A percentile compares a stretch with the other conserved stretches of the same genome.
phyloP scores from a whole-genome alignment of 2,113 vertebrate species.

The Gadus macrocephalus region DNA sequence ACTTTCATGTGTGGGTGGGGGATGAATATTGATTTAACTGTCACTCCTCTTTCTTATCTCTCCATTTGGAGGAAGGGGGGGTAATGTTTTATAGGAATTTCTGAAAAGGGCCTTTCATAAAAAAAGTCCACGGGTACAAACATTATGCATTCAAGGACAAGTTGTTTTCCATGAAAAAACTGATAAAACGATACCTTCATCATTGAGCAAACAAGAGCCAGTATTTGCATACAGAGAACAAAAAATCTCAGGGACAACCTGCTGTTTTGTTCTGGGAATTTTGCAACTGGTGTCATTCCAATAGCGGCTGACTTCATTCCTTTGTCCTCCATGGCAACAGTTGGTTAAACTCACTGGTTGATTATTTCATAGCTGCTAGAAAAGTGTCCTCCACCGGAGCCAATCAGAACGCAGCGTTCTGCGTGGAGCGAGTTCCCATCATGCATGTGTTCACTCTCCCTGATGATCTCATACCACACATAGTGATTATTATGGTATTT shows the following conservation, averaged over 20 bases:
- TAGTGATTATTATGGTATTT: constrained; percentile 16
- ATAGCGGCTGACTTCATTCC: constrained; percentile 32
- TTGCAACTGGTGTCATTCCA: constrained; percentile 36
- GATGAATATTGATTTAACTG: constrained; percentile 71
- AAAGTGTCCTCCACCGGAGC: constrained; percentile 34
- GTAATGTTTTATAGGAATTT: constrained; percentile 66
- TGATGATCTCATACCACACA: constrained; percentile 47
- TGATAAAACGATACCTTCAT: constrained; percentile 71
- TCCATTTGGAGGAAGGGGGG: constrained; percentile 16
- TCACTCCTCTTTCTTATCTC: constrained; percentile 62
- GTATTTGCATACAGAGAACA: constrained; percentile 73
- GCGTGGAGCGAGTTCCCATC: constrained; percentile 59
- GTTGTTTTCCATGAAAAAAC: constrained; percentile 78
- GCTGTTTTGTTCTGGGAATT: constrained; percentile 37
- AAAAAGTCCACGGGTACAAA: constrained; percentile 71
- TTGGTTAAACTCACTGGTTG: constrained; percentile 68
- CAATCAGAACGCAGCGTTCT: constrained; percentile 31
- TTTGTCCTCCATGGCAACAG: constrained; percentile 45
- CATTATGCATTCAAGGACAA: constrained; percentile 75
- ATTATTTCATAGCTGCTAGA: constrained; percentile 73
- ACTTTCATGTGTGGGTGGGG: background rate
- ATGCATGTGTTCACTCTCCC: constrained; percentile 44
- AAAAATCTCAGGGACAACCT: constrained; percentile 43
- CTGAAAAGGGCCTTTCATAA: constrained; percentile 78
- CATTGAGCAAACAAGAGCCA: constrained; percentile 70